These are phyloP conservation scores for Ornithorhynchus anatinus DNA, from an alignment of 2,113 vertebrate genomes.

Conservation along the genomic window DNA sequence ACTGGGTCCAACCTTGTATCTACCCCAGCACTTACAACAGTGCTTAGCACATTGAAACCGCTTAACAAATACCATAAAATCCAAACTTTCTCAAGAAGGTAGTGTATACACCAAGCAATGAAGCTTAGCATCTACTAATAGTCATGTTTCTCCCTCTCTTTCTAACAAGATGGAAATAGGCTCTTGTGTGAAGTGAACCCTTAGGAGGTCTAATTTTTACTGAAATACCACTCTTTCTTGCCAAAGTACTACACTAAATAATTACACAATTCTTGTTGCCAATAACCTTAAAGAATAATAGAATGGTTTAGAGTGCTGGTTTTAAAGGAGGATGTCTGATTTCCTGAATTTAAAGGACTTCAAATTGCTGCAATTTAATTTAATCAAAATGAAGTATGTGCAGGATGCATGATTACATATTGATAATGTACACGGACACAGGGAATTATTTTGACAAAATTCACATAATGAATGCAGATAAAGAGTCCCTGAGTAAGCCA, in stretches of 20 bases:
- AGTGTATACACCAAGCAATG: slow-evolving; percentile 32
- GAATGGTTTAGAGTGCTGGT: slow-evolving; percentile 58
- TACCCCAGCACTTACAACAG: slow-evolving; percentile 21
- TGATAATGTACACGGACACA: slow-evolving; percentile 60
- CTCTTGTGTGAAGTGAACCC: slow-evolving; percentile 19
- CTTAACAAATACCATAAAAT: slow-evolving; percentile 49
- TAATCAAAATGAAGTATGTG: slow-evolving; percentile 68
- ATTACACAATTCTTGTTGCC: slow-evolving; percentile 53
- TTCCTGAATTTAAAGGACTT: slow-evolving; percentile 62
- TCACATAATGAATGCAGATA: slow-evolving; percentile 67
- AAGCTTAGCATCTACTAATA: slow-evolving; percentile 48
- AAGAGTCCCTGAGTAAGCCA: slow-evolving; percentile 50
- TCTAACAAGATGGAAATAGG: slow-evolving; percentile 34
- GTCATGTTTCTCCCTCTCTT: slow-evolving; percentile 40
- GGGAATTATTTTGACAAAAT: slow-evolving; percentile 71
- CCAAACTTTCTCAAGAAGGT: slow-evolving; percentile 18
- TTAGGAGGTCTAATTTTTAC: slow-evolving; percentile 50
- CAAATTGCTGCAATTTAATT: slow-evolving; percentile 61
- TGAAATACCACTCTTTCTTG: slow-evolving; percentile 40
- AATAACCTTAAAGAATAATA: slow-evolving; percentile 64
- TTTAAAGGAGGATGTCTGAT: slow-evolving; percentile 60
- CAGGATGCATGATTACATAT: slow-evolving; percentile 65
- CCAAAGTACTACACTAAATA: slow-evolving; percentile 52
- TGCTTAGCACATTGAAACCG: slow-evolving; percentile 34
- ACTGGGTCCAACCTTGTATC: slow-evolving; percentile 38